Percentiles rank a stretch among this genome's conserved stretches.
These are phyloP conservation scores for Epinotia brunnichana DNA, from an alignment of 2,888 invertebrate species.

Conservation along the genomic window DNA sequence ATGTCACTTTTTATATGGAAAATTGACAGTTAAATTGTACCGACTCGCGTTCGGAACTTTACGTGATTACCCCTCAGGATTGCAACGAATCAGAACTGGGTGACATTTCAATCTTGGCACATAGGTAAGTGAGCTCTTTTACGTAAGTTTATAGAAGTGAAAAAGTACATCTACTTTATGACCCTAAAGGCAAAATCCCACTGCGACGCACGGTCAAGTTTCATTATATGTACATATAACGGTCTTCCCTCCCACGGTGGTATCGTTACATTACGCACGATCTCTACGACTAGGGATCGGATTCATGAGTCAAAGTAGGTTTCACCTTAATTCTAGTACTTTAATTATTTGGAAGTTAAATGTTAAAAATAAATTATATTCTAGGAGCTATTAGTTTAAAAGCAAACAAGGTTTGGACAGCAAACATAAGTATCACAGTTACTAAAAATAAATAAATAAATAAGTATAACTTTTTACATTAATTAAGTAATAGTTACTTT, in stretches of 20 bases:
- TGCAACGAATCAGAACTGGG: background rate
- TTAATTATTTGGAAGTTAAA: constrained; percentile 19
- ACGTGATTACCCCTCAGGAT: no score
- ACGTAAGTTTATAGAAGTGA: constrained; percentile 4
- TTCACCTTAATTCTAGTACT: constrained; percentile 11
- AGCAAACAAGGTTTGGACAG: constrained; percentile 39
- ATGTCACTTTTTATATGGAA: no score
- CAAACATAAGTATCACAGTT: constrained; percentile 71
- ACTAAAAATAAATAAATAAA: constrained; percentile 75
- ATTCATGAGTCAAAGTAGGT: no score
- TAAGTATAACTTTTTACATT: constrained; percentile 68
- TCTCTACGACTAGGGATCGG: background rate
- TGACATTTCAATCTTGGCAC: constrained; percentile 10
- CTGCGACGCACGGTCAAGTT: no score
- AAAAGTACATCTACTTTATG: constrained; percentile 24
- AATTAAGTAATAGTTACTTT: constrained; percentile 49
- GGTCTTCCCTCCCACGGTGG: background rate
- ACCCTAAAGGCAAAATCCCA: background rate
- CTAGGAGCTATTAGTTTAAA: constrained; percentile 30
- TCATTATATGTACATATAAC: no score
- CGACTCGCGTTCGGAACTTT: no score
- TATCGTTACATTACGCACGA: background rate
- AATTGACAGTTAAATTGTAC: no score
- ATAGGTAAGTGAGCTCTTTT: background rate
- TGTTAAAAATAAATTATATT: constrained; percentile 19